Conservation (phyloP, 2,113 vertebrate genomes). For the Micronycteris hirsuta region DNA sequence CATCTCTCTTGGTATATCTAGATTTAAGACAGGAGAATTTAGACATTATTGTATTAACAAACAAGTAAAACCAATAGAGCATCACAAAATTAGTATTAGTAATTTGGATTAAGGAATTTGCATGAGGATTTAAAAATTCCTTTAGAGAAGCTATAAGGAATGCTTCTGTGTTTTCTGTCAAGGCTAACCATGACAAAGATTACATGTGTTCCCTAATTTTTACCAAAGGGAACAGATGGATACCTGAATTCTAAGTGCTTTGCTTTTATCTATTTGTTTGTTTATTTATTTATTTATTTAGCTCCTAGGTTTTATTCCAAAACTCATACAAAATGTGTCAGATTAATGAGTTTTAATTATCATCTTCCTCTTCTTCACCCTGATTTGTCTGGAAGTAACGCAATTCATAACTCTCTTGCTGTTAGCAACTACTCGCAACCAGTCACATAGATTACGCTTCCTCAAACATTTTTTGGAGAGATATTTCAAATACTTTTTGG, state of each 20-base stretch:
- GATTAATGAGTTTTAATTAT: too few species aligned
- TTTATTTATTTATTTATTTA: too few species aligned
- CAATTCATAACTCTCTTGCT: too few species aligned
- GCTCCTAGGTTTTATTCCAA: too few species aligned
- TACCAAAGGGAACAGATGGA: neutral
- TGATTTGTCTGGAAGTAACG: too few species aligned
- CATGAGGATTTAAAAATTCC: slow-evolving; percentile 39
- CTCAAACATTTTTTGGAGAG: too few species aligned
- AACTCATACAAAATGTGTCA: too few species aligned
- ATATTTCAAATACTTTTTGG: too few species aligned
- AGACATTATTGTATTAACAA: slow-evolving; percentile 39
- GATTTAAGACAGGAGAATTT: slow-evolving; percentile 26
- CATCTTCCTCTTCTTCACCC: too few species aligned
- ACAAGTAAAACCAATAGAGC: slow-evolving; percentile 38
- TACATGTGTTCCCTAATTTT: slow-evolving; percentile 29
- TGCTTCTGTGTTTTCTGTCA: neutral
- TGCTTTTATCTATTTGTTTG: neutral
- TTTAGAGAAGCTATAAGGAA: neutral
- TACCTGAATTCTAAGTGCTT: neutral
- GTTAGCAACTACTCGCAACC: too few species aligned
- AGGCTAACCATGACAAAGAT: neutral
- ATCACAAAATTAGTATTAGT: slow-evolving; percentile 43
- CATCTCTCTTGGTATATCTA: neutral
- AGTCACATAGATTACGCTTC: too few species aligned
- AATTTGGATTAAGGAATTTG: slow-evolving; percentile 35